Percentiles rank a stretch among this genome's conserved stretches.
Evolutionary conservation across 2,888 invertebrate species (phyloP).

Genomic region (Amphipyra berbera): DNA sequence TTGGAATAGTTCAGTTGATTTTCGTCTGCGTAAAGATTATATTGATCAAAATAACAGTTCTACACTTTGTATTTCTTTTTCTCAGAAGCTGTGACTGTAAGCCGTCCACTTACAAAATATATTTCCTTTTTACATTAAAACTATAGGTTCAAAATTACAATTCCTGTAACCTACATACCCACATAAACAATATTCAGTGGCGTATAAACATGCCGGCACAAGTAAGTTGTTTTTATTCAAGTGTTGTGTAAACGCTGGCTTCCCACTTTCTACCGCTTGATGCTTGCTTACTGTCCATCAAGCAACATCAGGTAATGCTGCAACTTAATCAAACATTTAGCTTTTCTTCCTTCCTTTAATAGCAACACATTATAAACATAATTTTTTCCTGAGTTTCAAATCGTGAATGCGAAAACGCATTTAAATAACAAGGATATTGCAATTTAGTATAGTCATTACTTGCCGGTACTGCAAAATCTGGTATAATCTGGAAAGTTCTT

Average conservation of each 20-base stretch:
- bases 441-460: too few species aligned
- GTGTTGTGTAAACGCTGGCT: slow-evolving; percentile 61
- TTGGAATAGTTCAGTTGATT: background rate
- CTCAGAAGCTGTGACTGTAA: too few species aligned
- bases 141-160: background rate
- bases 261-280: slow-evolving; percentile 66
- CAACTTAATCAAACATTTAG: slow-evolving; percentile 46
- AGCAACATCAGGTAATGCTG: slow-evolving; percentile 38
- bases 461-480: background rate
- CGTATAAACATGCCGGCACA: slow-evolving; percentile 25
- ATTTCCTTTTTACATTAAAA: too few species aligned
- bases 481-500: background rate
- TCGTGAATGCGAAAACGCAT: too few species aligned
- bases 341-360: slow-evolving; percentile 42
- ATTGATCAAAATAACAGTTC: background rate
- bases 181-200: slow-evolving; percentile 37
- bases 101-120: too few species aligned
- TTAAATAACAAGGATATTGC: too few species aligned
- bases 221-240: slow-evolving; percentile 58
- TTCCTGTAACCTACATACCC: slow-evolving; percentile 42
- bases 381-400: background rate
- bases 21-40: too few species aligned
- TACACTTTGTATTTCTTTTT: too few species aligned
- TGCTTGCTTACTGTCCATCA: slow-evolving; percentile 52
- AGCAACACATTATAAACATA: slow-evolving; percentile 2